phyloP scores from a whole-genome alignment of 2,113 vertebrate genomes.

The Pelobates fuscus region DNA sequence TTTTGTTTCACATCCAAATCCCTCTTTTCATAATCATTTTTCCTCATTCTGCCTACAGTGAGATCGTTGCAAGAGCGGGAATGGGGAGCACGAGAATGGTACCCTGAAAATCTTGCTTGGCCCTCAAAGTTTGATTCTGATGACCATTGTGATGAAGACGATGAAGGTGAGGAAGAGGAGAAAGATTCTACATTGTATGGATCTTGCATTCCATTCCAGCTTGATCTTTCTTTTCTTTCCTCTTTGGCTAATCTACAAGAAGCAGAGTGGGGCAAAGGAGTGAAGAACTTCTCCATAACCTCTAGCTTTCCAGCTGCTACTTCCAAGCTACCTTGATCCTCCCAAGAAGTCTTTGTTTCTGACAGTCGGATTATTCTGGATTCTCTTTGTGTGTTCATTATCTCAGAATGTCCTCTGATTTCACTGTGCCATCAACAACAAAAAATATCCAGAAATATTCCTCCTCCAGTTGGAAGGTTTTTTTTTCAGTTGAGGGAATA shows the following conservation, averaged over 20 bases:
- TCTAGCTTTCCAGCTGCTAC: conserved; percentile 50
- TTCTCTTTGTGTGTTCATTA: conserved; percentile 21
- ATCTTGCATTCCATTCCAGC: conserved; percentile 3
- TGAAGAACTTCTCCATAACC: conserved; percentile 63
- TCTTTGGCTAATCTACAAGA: conserved; percentile 51
- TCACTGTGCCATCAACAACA: conserved; percentile 1
- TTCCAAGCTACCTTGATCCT: conserved; percentile 27
- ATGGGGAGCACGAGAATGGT: conserved; percentile 54
- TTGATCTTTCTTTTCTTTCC: conserved; percentile 49
- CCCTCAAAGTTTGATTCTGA: conserved; percentile 64
- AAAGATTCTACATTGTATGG: conserved; percentile 41
- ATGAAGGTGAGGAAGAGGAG: conserved; percentile 52
- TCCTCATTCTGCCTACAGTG: conserved; percentile 19
- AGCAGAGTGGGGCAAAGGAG: conserved; percentile 58
- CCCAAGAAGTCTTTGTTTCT: conserved; percentile 38
- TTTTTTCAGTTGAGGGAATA: conserved; percentile 13
- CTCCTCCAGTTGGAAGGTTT: not conserved
- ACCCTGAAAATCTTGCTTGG: conserved; percentile 51
- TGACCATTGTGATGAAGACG: conserved; percentile 66
- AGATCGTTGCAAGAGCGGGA: conserved; percentile 67
- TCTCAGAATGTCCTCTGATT: not conserved
- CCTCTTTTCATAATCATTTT: conserved; percentile 57
- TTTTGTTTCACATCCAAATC: conserved; percentile 45
- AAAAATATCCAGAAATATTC: not conserved
- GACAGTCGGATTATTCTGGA: conserved; percentile 18